Evolutionary conservation across 2,113 vertebrate species (phyloP).

Genomic region (Rhodinocichla rosea): DNA sequence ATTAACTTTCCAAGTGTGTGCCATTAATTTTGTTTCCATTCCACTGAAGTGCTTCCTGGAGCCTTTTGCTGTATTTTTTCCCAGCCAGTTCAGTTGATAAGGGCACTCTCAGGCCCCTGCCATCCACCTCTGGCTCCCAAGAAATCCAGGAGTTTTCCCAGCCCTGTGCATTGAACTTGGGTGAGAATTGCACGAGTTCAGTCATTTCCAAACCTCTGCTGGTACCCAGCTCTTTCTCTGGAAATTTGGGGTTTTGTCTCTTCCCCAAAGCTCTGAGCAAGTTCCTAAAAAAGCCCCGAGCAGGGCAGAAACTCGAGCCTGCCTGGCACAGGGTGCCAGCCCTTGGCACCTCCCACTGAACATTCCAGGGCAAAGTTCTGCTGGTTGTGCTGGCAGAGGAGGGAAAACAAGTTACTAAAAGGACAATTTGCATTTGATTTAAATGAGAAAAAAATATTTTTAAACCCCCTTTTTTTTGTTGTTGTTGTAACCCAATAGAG

Average conservation of each 20-base stretch:
- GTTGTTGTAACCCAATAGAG: neutral
- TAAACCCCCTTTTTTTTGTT: accelerated
- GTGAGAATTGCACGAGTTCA: neutral
- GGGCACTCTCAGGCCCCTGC: neutral
- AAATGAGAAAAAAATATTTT: accelerated
- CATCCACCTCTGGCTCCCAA: neutral
- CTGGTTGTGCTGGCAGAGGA: neutral
- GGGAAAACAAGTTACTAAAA: neutral
- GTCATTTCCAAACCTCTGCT: neutral
- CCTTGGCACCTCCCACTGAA: neutral
- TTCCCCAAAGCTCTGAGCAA: neutral
- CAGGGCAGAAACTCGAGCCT: neutral
- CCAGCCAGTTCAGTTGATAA: neutral
- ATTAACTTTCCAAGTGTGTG: neutral
- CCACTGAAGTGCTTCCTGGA: neutral
- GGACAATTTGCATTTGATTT: neutral
- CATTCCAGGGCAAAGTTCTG: slow-evolving; percentile 39
- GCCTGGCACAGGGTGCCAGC: neutral
- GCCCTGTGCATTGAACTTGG: neutral
- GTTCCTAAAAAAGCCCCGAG: neutral
- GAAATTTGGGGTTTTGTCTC: neutral
- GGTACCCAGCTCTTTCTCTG: neutral
- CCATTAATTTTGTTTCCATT: neutral
- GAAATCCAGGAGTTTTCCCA: neutral
- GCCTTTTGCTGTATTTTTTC: neutral